phyloP scores from a whole-genome alignment of 2,888 invertebrate genomes.

The Callyntrura sp. region DNA sequence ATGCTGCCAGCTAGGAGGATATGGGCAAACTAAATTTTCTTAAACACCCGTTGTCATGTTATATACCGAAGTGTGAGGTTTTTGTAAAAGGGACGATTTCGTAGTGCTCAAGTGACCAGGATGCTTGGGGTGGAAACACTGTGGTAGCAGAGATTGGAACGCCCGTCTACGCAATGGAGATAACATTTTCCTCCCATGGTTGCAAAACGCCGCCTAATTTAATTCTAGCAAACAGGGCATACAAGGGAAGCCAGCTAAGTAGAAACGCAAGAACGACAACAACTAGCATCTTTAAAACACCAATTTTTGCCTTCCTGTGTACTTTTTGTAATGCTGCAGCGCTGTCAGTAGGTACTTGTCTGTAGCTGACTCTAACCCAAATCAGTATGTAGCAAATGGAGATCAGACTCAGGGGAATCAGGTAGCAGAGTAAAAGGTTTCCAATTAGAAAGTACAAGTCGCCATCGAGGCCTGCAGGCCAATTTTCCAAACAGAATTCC shows the following conservation, averaged over 20 bases:
- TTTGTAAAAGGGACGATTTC: conserved; percentile 81
- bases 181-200: conserved; percentile 91
- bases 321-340: conserved; percentile 96
- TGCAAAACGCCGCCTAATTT: conserved; percentile 92
- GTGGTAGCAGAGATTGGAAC: conserved; percentile 81
- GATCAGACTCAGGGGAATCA: conserved; percentile 95
- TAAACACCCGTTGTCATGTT: conserved; percentile 75
- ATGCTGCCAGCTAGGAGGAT: no score
- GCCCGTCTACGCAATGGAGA: conserved; percentile 88
- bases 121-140: conserved; percentile 79
- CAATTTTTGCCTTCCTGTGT: conserved; percentile 90
- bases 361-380: conserved; percentile 95
- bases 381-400: conserved; percentile 96
- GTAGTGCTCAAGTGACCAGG: conserved; percentile 79
- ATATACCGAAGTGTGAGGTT: conserved; percentile 81
- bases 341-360: conserved; percentile 95
- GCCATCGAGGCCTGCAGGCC: conserved; percentile 94
- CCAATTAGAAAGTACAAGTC: conserved; percentile 95
- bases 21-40: no score
- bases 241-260: conserved; percentile 96
- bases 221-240: conserved; percentile 94
- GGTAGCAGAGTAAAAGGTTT: conserved; percentile 95
- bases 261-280: conserved; percentile 97
- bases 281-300: conserved; percentile 96
- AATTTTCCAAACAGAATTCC: conserved; percentile 92